phyloP scores from a whole-genome alignment of 2,113 vertebrate species.

The Tamias sibiricus region DNA sequence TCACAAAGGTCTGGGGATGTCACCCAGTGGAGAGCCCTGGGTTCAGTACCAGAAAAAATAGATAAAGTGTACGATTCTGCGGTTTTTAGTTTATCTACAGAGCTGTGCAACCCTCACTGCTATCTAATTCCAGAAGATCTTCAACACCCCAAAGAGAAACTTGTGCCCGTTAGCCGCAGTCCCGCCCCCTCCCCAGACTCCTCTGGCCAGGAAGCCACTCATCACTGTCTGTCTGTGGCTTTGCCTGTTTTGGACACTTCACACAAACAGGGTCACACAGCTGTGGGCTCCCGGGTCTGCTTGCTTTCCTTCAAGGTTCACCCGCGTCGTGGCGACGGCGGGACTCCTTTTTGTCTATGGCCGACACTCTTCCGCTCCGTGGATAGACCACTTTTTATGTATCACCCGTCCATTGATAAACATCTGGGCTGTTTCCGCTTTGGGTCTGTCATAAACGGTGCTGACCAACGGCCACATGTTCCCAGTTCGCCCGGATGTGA shows the following conservation, averaged over 20 bases:
- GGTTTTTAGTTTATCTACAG: neutral
- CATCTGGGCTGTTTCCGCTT: neutral
- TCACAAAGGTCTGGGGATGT: too few species aligned
- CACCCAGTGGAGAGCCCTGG: too few species aligned
- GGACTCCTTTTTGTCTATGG: neutral
- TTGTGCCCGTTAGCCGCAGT: too few species aligned
- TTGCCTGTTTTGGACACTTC: too few species aligned
- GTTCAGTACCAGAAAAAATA: too few species aligned
- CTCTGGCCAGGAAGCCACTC: too few species aligned
- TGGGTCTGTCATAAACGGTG: neutral
- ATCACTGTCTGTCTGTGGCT: too few species aligned
- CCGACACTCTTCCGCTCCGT: neutral
- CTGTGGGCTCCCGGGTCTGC: neutral
- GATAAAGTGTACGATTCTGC: neutral
- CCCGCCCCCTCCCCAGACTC: neutral
- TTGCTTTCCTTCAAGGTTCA: neutral
- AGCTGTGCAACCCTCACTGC: neutral
- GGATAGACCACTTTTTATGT: fast-evolving
- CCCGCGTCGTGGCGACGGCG: neutral
- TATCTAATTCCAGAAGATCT: neutral
- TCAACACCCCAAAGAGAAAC: neutral
- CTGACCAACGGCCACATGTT: neutral
- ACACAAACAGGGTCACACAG: neutral
- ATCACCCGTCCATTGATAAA: neutral
- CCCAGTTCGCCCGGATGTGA: neutral